Evolutionary conservation across 2,888 invertebrate species (phyloP), one percentile per base, ranked within the genome.

Genomic region (Noctua fimbriata): DNA sequence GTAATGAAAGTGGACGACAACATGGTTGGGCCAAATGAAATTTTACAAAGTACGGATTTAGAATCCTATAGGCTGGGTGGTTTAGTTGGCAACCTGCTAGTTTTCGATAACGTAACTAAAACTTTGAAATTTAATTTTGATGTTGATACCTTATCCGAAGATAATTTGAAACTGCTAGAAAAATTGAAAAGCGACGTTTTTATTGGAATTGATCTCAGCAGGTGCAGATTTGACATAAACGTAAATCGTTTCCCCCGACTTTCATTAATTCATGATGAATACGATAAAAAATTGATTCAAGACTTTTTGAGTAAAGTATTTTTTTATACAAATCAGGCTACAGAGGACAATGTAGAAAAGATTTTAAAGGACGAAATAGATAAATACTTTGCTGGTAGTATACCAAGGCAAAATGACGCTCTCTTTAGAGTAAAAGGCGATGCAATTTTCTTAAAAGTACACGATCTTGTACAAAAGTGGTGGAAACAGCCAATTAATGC

Each of bases 321-420:
- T 28, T 87, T 90, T 81, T 89, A 85, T 67, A 89, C 90, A 10
- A 88, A 89, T 82, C 90, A 90, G 82, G 87, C 86, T 2, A 84
- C 79, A 52, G 89, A 90, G 75, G 87, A 87, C 32, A 80, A 83
- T 9, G 83, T 90, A 28, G 89, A 89, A 87, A 69, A 16, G 1
- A 70, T 88, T 73, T 73, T 88, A 21, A 89, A 87, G 70, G 70
- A 79, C 12, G 88, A 90, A 81, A 87, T 90, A 60, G 78, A 82
- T 55, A 73, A 73, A 4, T 75, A 77, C 16, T 47, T 73, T 55
- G 73, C 79, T 36, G 69, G 65, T 58, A 74, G 60, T 67, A 74
- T 69, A 69, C 49, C 66, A n/a, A 75, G 69, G 12, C 73, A 73
- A 70, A 73, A 69, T 18, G 79, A 83, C 32, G 49, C 78, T 14